These are phyloP conservation scores for Anastrepha ludens DNA, from an alignment of 1,140 invertebrate genomes.

Conservation along the genomic window DNA sequence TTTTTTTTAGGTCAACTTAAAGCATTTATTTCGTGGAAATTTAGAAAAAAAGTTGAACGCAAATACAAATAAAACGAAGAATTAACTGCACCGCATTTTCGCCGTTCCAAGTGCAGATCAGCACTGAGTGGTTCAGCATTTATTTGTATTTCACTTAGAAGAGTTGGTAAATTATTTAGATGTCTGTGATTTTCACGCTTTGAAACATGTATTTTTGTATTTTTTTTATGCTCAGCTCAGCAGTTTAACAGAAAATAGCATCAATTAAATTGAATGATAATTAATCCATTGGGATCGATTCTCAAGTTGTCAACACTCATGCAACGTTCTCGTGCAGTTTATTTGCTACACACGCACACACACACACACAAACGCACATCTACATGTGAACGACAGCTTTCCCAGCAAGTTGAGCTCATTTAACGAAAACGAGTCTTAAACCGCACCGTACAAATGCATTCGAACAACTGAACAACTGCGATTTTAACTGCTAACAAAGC, in stretches of 20 bases:
- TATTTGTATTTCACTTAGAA: too few species aligned
- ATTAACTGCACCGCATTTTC: too few species aligned
- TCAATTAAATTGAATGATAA: neutral
- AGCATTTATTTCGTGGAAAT: too few species aligned
- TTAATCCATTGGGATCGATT: neutral
- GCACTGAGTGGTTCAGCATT: too few species aligned
- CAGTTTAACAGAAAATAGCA: neutral
- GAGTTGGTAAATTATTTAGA: too few species aligned
- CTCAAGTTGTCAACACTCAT: neutral
- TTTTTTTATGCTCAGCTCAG: neutral
- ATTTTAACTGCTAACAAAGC: neutral
- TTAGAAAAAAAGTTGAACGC: too few species aligned
- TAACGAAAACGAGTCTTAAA: neutral
- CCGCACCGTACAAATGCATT: slow-evolving; percentile 1
- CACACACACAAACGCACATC: neutral
- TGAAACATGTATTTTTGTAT: neutral
- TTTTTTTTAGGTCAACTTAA: too few species aligned
- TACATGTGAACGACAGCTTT: neutral
- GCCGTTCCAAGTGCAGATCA: too few species aligned
- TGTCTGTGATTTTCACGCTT: neutral
- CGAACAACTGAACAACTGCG: slow-evolving; percentile 24
- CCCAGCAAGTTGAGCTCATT: neutral
- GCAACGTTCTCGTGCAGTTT: neutral
- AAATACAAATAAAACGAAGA: too few species aligned
- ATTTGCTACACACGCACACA: neutral